Evolutionary conservation across 2,797 vertebrate genomes (phyloP), one percentile per base, ranked within the genome.

Genomic region (Catamblyrhynchus diadema): DNA sequence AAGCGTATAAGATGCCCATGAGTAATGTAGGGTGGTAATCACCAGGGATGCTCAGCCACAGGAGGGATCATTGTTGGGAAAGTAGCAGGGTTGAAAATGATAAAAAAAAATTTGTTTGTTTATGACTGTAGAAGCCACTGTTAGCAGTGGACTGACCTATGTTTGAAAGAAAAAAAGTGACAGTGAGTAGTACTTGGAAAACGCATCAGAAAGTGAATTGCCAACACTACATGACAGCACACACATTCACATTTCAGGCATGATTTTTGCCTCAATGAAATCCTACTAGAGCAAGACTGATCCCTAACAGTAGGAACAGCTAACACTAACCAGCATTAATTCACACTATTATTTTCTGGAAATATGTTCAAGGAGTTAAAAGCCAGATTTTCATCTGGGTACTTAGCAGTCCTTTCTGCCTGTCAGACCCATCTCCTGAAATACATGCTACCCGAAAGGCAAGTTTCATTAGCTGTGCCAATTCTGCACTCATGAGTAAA

Each of bases 401-500:
- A 93, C 92, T 94, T 56, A 83, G 87, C 44, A 65, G 72, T 72
- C 41, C 51, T 88, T 96, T 94, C 91, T 91, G 82, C 77, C 78
- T 97, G 96, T 97, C 91, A 96, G 88, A 79, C 80, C 70, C 91
- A 77, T 91, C 71, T 88, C 88, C 75, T 87, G 92, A 96, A 96
- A 91, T 66, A 81, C 82, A 92, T 8, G 69, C 84, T 93, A 81
- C 65, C 72, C 25, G 1, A 94, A 96, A 94, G 94, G 90, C 91
- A 95, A 71, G 79, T 94, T 97, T 95, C 96, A 94, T 95, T 95
- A 97, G 95, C 91, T 89, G 70, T 96, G 95, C 92, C 93, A 90
- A 21, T 89, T 94, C 94, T 90, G 93, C 82, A 96, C 88, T 95
- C 96, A 81, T 88, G 86, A 97, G 78, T 86, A 93, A 96, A 95